Base-by-base conservation (phyloP, 1,140 invertebrate genomes). In the Brachionus asplanchnoidis region DNA sequence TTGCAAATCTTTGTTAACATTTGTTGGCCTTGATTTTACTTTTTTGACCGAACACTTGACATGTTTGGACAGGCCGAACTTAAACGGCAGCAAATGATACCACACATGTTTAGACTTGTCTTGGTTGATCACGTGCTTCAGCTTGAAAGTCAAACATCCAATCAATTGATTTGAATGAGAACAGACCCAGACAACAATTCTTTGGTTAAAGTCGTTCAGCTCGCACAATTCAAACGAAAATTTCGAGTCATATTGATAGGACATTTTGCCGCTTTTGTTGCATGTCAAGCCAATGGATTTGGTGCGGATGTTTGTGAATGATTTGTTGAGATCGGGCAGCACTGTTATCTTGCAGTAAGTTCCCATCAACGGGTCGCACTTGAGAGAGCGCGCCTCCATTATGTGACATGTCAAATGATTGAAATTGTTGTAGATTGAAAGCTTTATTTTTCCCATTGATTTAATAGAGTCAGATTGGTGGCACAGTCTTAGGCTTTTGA, bases 11-110 rank as follows among this genome's bases (percentile, higher is more conserved):
- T 68, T 17, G 42, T 82, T 82, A 23, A 82, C 79, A 82, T 82
- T 44, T 26, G 79, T 65, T 14, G 42, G 36, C 23, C 17, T 42
- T 5, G 28, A 17, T 11, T n/a, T 56, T 7, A 73, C 11, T 50
- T 77, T 77, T 50, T 77, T 77, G 7, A 77, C 44, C 0, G 73
- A 77, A 77, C 73, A 77, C 65, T 82, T 82, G 14, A 82, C 20
- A 17, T 82, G 50, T 17, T 36, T 60, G 12, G 32, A 44, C 9
- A 82, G 23, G 11, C 79, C 79, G 26, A 36, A 82, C n/a, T 82
- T 82, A n/a, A 82, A 68, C 1, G 79, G 79, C 8, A 82, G 11
- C 20, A 82, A 12, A 65, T 82, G 79, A 82, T 82, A 82, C 79
- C 79, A 82, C 3, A 42, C 32, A 42, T 60, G 42, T 14, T 65